phyloP scores from a whole-genome alignment of 2,113 vertebrate species.

The Onychostruthus taczanowskii region DNA sequence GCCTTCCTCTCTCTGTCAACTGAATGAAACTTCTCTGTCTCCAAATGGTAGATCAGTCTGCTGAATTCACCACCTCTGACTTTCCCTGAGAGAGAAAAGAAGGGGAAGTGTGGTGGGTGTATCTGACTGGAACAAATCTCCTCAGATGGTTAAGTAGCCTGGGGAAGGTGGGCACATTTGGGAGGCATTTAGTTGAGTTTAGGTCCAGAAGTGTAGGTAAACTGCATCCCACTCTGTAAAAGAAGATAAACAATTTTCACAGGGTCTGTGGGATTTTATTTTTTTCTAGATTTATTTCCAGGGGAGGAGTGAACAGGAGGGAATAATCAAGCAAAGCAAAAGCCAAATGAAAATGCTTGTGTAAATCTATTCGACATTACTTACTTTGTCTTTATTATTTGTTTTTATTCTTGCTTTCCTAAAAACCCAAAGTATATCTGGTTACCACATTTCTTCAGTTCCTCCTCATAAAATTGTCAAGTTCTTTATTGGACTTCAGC shows the following conservation, averaged over 20 bases:
- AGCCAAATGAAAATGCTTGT: neutral
- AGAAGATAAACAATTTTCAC: neutral
- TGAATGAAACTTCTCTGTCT: neutral
- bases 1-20: neutral
- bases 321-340: neutral
- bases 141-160: neutral
- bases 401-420: neutral
- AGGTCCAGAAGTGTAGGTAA: neutral
- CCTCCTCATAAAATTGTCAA: neutral
- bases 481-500: neutral
- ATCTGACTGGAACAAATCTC: neutral
- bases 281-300: neutral
- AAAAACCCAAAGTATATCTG: neutral
- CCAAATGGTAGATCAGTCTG: neutral
- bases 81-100: neutral
- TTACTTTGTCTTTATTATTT: neutral
- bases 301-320: neutral
- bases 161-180: neutral
- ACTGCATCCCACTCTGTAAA: neutral
- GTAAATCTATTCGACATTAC: neutral
- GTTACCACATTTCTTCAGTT: neutral
- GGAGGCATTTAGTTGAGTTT: neutral
- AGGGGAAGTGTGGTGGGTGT: rapidly evolving
- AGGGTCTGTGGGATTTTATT: neutral
- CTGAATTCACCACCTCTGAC: neutral